Evolutionary conservation across 2,888 invertebrate genomes (phyloP).

Genomic region (Agrotis clavis): DNA sequence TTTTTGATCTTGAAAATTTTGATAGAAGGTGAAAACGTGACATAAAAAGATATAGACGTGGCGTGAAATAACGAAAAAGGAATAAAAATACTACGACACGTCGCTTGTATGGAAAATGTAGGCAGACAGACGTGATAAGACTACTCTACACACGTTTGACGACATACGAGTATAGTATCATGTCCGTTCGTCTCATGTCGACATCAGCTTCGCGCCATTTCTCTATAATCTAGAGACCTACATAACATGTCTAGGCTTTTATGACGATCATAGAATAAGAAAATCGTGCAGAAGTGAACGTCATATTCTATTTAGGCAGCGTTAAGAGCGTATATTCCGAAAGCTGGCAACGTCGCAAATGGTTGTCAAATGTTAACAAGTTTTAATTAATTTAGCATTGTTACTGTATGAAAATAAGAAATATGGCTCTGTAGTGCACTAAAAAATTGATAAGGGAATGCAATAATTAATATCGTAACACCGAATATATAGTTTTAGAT

Average conservation of each 20-base stretch:
- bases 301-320: too few relatives aligned
- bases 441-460: too few relatives aligned
- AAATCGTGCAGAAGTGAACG: neutral
- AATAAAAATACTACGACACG: constrained; percentile 3
- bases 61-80: neutral
- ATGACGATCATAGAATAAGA: neutral
- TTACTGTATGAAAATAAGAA: too few relatives aligned
- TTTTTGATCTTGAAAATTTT: too few relatives aligned
- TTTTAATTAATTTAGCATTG: too few relatives aligned
- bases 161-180: neutral
- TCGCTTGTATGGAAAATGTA: neutral
- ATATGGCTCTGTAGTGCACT: too few relatives aligned
- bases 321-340: too few relatives aligned
- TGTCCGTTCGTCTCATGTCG: neutral
- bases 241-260: neutral
- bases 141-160: constrained; percentile 6
- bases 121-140: constrained; percentile 21
- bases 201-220: constrained; percentile 1
- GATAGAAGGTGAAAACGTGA: too few relatives aligned
- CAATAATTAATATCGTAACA: too few relatives aligned
- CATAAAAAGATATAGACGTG: neutral
- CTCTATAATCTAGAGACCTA: neutral
- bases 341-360: too few relatives aligned
- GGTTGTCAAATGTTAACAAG: too few relatives aligned
- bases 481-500: too few relatives aligned